Conservation (phyloP, 1,140 invertebrate species). For the Patella vulgata region DNA sequence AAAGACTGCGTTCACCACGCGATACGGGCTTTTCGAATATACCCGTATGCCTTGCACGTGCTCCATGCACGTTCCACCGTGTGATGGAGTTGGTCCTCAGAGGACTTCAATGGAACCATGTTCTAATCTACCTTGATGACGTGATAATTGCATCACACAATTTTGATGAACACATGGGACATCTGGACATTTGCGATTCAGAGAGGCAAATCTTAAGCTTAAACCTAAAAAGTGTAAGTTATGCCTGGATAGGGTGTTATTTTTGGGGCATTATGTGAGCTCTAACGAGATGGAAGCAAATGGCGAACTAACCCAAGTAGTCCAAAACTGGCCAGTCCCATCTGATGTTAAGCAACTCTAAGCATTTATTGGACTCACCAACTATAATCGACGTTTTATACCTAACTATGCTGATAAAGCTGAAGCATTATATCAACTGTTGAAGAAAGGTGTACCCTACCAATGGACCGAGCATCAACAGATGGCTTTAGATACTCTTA, state of each 20-base stretch:
- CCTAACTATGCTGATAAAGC: background rate
- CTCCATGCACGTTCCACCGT: background rate
- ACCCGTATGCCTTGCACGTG: conserved; percentile 24
- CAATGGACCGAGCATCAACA: conserved; percentile 24
- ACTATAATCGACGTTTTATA: conserved; percentile 28
- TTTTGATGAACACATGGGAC: too few species aligned
- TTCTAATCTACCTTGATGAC: too few species aligned
- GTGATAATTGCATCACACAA: too few species aligned
- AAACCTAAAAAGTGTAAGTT: conserved; percentile 25
- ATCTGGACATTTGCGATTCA: conserved; percentile 13
- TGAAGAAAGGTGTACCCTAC: conserved; percentile 9
- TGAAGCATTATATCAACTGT: background rate
- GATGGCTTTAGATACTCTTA: conserved; percentile 27
- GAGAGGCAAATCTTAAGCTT: conserved; percentile 23
- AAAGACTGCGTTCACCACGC: conserved; percentile 37
- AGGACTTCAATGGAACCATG: too few species aligned
- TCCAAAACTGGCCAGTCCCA: conserved; percentile 14
- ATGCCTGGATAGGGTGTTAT: background rate
- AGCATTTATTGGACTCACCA: conserved; percentile 12
- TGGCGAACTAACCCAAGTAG: background rate
- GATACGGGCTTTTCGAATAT: conserved; percentile 28
- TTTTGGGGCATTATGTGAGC: conserved; percentile 1
- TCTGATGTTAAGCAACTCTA: background rate
- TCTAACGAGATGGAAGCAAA: background rate
- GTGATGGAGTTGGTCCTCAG: too few species aligned